These are phyloP conservation scores for Lophura nycthemera DNA, from an alignment of 2,113 vertebrate species.

Conservation along the genomic window DNA sequence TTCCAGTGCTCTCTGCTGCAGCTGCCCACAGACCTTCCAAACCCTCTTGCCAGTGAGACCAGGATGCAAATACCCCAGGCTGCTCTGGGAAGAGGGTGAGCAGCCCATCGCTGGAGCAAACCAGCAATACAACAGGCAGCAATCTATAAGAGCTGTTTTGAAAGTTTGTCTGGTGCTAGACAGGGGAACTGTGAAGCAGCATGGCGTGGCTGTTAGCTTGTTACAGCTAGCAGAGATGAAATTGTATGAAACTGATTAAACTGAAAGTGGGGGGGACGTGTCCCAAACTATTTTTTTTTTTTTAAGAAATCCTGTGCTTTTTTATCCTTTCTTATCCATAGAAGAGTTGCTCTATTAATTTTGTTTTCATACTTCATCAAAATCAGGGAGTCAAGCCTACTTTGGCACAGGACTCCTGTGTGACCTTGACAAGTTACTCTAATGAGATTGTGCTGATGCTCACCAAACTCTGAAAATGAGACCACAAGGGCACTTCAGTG, in stretches of 20 bases:
- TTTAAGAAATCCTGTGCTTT: background rate
- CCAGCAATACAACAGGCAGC: background rate
- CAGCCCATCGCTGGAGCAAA: background rate
- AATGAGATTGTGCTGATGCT: background rate
- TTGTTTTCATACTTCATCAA: background rate
- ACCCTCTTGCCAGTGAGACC: background rate
- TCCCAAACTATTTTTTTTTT: background rate
- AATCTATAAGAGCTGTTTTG: background rate
- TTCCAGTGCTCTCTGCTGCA: background rate
- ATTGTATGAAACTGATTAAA: background rate
- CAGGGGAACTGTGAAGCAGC: background rate
- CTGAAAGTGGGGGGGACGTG: background rate
- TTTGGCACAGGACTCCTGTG: background rate
- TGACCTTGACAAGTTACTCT: constrained; percentile 43
- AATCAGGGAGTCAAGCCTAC: background rate
- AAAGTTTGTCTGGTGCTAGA: background rate
- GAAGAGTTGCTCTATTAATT: background rate
- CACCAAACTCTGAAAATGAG: constrained; percentile 41
- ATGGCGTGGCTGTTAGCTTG: background rate
- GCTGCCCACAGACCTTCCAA: background rate
- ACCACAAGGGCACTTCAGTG: background rate
- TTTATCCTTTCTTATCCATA: background rate
- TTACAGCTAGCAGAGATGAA: background rate
- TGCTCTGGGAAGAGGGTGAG: background rate
- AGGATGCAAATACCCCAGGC: background rate